A percentile compares a stretch with the other conserved stretches of the same genome.
Evolutionary conservation across 2,113 vertebrate genomes (phyloP).

Genomic region (Acrocephalus arundinaceus): DNA sequence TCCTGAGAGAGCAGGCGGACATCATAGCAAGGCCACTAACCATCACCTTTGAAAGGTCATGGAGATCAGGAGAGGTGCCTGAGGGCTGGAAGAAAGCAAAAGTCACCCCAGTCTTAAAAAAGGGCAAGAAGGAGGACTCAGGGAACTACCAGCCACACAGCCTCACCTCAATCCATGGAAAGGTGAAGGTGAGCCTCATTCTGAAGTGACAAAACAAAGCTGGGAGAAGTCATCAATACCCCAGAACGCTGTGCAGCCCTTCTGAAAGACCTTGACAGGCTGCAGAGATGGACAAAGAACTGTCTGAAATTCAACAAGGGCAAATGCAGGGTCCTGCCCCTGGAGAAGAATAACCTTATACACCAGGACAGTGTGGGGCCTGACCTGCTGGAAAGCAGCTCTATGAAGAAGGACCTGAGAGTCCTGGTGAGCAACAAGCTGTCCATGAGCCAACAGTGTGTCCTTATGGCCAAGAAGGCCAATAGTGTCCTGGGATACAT

Average conservation of each 20-base stretch:
- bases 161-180: background rate
- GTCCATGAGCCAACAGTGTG: background rate
- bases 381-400: background rate
- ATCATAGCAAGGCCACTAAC: accelerated
- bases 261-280: background rate
- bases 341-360: background rate
- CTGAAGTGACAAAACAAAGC: background rate
- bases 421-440: background rate
- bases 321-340: background rate
- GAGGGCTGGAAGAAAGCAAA: background rate
- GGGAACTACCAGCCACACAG: background rate
- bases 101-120: background rate
- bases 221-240: background rate
- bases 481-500: background rate
- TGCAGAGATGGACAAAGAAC: background rate
- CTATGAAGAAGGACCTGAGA: background rate
- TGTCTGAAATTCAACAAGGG: background rate
- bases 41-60: background rate
- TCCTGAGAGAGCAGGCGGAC: background rate
- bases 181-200: background rate
- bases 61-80: background rate
- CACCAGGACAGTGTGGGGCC: background rate
- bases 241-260: background rate
- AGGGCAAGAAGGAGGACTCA: background rate
- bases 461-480: background rate